Evolutionary conservation across 2,113 vertebrate species (phyloP), one percentile per base, ranked within the genome.

Genomic region (Chascanopsetta lugubris): DNA sequence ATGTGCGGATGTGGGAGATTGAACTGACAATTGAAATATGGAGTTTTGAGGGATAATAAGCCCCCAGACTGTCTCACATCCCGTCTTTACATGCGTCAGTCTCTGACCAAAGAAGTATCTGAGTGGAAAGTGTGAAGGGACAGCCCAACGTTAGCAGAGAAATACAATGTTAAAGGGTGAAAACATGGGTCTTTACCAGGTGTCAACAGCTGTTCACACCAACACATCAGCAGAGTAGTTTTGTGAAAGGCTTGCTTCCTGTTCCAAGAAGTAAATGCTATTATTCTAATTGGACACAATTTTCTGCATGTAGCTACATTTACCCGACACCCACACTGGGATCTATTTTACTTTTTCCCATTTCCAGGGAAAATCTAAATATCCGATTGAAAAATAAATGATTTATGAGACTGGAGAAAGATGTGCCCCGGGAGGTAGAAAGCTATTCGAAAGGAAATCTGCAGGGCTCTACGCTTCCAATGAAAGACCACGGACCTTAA

Each of bases 371-470:
- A n/a, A 42, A 8, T 42, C 15, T 47, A 29, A 76, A 40, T 45
- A 49, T 34, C 20, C 0, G 2, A 57, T 66, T 20, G 40, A 65
- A 65, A 51, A 62, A 61, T 18, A 22, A 65, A 45, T 27, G 38
- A 66, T 69, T 59, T 46, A 55, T 53, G 24, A 77, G 34, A 4
- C 49, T 10, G 11, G 18, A 13, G 70, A 84, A 75, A 61, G 25
- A 46, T 43, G 65, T 68, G 42, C 43, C 47, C 22, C 15, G 21
- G 42, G 50, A 47, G 46, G 38, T 45, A 32, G 34, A 69, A 53
- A 70, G 30, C 22, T 70, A 30, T 75, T 67, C 45, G 20, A 79
- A 53, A 69, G 40, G n/a, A n/a, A 62, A 72, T 48, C 51, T 20
- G 1, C 12, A 34, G 49, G 27, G 48, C 2, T 21, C 17, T 8